phyloP scores from a whole-genome alignment of 2,113 vertebrate genomes.

The Xiphorhynchus elegans region DNA sequence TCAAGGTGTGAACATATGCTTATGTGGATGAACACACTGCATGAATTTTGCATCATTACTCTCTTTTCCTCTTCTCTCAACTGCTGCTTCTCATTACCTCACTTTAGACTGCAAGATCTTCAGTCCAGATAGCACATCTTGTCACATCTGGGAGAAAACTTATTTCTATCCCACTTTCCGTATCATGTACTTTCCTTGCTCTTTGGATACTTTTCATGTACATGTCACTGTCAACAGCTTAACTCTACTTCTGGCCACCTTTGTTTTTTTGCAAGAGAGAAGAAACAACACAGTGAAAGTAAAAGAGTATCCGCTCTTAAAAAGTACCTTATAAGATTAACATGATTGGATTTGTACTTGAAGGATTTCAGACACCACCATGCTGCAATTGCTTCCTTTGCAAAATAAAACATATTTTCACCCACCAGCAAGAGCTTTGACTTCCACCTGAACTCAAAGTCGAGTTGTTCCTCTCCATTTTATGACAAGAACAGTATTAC shows the following conservation, averaged over 20 bases:
- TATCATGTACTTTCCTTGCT: not conserved
- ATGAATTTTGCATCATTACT: not conserved
- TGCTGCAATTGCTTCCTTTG: not conserved
- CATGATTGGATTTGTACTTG: not conserved
- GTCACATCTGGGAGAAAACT: not conserved
- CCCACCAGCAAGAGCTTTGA: not conserved
- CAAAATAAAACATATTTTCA: not conserved
- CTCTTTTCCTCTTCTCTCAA: not conserved
- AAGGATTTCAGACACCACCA: not conserved
- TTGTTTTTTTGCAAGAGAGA: not conserved
- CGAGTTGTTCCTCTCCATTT: not conserved
- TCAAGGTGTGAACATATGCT: not conserved
- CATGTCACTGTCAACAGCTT: not conserved
- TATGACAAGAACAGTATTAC: not conserved
- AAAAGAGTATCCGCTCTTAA: not conserved
- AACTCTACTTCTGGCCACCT: not conserved
- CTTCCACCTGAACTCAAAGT: not conserved
- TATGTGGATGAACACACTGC: not conserved
- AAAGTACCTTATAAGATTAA: slow-evolving; percentile 28
- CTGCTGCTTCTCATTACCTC: not conserved
- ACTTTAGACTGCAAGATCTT: not conserved
- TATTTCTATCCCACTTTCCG: not conserved
- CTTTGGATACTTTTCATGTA: rapidly evolving
- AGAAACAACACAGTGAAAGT: slow-evolving; percentile 6
- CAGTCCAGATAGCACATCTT: not conserved